These are phyloP conservation scores for Chrysolina americana DNA, from an alignment of 2,888 invertebrate species.

Conservation along the genomic window DNA sequence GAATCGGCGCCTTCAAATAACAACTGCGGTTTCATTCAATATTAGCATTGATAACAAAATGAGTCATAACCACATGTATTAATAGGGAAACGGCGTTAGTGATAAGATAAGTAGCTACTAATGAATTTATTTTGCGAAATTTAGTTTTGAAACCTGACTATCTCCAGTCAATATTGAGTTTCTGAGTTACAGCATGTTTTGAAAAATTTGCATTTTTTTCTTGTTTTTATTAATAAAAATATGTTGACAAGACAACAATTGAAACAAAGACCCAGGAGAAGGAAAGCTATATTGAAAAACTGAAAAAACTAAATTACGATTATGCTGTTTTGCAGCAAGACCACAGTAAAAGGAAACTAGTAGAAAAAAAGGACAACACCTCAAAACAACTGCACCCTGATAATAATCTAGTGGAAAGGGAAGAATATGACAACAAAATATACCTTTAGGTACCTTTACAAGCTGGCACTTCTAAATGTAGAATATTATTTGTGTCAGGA, in stretches of 20 bases:
- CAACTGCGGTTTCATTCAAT: background rate
- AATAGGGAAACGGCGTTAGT: background rate
- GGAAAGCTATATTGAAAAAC: too few relatives aligned
- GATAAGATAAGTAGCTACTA: too few relatives aligned
- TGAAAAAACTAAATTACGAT: too few relatives aligned
- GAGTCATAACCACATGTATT: background rate
- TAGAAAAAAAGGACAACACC: background rate
- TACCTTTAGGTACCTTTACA: background rate
- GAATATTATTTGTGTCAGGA: too few relatives aligned
- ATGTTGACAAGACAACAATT: background rate
- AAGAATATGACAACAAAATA: background rate
- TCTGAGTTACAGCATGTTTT: too few relatives aligned
- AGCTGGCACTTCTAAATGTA: background rate
- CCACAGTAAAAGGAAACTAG: background rate
- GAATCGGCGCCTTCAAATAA: background rate
- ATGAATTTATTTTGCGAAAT: too few relatives aligned
- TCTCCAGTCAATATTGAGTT: too few relatives aligned
- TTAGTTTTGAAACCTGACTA: too few relatives aligned
- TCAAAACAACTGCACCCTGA: background rate
- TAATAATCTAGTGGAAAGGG: slow-evolving; percentile 1
- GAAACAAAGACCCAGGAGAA: background rate
- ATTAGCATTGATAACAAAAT: background rate
- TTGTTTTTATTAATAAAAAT: background rate
- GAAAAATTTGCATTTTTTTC: too few relatives aligned
- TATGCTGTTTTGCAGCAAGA: too few relatives aligned